Evolutionary conservation across 2,797 vertebrate species (phyloP), one percentile per base, ranked within the genome.

Genomic region (Chloroceryle amazona): DNA sequence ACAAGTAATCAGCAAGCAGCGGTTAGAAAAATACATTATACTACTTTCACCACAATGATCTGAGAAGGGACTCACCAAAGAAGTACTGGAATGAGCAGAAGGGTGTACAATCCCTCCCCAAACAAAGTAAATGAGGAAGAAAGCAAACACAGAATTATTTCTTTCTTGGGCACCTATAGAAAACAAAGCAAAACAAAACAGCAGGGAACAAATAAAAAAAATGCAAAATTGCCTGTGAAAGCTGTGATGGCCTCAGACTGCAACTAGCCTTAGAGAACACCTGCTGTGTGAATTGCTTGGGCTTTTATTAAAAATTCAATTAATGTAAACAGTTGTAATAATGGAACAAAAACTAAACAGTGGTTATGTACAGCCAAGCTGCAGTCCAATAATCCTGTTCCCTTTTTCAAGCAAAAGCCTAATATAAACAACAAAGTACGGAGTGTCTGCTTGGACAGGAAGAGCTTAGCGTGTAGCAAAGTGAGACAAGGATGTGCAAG

Each of bases 271-370:
- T 22, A 60, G 79, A 86, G 72, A 78, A 74, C 68, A 91, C 79
- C 87, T 91, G 72, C 80, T 93, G 82, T 33, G 79, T 47, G 44
- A 93, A 86, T 67, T 95, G 82, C 71, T 73, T 55, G 31, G 65
- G 71, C 57, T 96, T 93, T 94, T 95, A 91, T 95, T 94, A 93
- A 88, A 95, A 90, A 84, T 63, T 74, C 75, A 94, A n/a, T 94
- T 94, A 92, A 87, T 23, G 46, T 44, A 83, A 93, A 89, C 68
- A n/a, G 57, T 42, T 44, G 46, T 39, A 87, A 88, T 88, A 91
- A 83, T 28, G 49, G 72, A 81, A 96, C 28, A 90, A 76, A 74
- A 90, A 15, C 22, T 81, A 55, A 79, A 68, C 61, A 78, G 57
- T 49, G 10, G 13, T 74, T 91, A 46, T 13, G 29, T 65, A 67